Base-by-base conservation (phyloP, 2,113 vertebrate genomes). In the Anarrhichthys ocellatus region DNA sequence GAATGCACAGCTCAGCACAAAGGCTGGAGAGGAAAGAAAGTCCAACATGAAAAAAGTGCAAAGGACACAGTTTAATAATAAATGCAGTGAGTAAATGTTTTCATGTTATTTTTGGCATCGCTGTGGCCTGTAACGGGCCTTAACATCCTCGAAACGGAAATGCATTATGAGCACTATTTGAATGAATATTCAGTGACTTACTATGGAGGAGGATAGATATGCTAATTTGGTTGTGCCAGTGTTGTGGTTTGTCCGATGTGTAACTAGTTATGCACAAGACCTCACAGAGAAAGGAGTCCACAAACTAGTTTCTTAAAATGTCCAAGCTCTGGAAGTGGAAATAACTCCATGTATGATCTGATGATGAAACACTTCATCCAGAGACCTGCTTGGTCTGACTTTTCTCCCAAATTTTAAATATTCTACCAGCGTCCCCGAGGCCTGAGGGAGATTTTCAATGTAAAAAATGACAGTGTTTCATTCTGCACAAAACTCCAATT, bases 1-100 rank as follows among this genome's bases (percentile, higher is more conserved):
- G 86, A 98, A 98, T 18, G 89, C 82, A 82, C 98, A 99, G 94
- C 97, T 99, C 82, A 99, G 93, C 84, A 97, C 90, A 76, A 98
- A 99, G 36, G 97, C 98, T 99, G 89, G 17, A n/a, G 11, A 80
- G 61, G 22, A 77, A 44, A 73, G 72, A 88, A 61, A 63, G 42
- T 76, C 18, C 69, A 15, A 67, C 50, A 79, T 9, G 10, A 15
- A 62, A 3, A 70, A 24, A 52, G 32, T 9, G 29, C 48, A 65
- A 59, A 24, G 18, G 40, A 24, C 9, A 10, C 9, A 9, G 11
- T 38, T 29, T 38, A 61, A 48, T 36, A 58, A 11, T 46, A 18
- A 13, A 67, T 46, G 18, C 18, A 67, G 24, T 38, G 36, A 13
- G 44, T 18, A n/a, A 9, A 13, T 10, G 3, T 10, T 40, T 42